Percentiles rank a stretch among this genome's conserved stretches.
Evolutionary conservation across 2,113 vertebrate species (phyloP).

Genomic region (Cisticola juncidis): DNA sequence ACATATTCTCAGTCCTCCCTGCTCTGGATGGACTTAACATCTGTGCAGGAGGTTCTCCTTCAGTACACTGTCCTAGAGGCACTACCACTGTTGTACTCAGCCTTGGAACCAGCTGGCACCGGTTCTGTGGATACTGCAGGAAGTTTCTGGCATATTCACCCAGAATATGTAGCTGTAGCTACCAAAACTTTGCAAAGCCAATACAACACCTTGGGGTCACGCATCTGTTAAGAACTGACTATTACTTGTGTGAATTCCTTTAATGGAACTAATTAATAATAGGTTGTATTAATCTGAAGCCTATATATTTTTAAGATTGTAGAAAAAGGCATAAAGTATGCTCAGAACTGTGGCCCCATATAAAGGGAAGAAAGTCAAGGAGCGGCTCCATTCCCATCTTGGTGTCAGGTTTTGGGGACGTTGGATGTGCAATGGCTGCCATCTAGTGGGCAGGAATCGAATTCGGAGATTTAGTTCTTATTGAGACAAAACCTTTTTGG

Average conservation of each 20-base stretch:
- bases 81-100: not conserved
- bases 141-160: not conserved
- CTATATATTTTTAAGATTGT: not conserved
- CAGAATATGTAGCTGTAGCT: not conserved
- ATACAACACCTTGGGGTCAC: not conserved
- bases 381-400: rapidly evolving
- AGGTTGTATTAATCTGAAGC: not conserved
- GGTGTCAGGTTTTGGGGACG: rapidly evolving
- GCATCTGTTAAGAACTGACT: not conserved
- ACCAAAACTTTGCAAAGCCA: not conserved
- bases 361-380: not conserved
- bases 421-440: not conserved
- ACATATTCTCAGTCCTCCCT: not conserved
- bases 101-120: not conserved
- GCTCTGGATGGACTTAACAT: not conserved
- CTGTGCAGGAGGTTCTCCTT: not conserved
- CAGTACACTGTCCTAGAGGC: rapidly evolving
- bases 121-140: not conserved
- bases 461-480: not conserved
- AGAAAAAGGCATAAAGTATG: not conserved
- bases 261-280: not conserved
- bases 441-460: not conserved
- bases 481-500: not conserved
- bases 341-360: not conserved
- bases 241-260: not conserved